These are phyloP conservation scores for Luscinia megarhynchos DNA, from an alignment of 2,797 vertebrate genomes.

Conservation along the genomic window DNA sequence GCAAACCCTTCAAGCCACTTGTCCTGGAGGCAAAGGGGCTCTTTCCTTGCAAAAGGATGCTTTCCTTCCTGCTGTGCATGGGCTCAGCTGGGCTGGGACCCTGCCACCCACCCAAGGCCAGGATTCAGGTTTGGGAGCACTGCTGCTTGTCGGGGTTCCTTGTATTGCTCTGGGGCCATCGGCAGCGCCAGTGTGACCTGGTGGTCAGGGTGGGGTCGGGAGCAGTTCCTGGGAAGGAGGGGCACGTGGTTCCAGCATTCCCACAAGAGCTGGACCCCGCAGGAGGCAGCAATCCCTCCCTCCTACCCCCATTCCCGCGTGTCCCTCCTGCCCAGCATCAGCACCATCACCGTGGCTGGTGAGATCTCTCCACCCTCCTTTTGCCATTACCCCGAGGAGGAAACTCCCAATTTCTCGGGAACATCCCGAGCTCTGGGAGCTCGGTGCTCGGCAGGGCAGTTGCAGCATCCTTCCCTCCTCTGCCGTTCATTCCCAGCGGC, in stretches of 20 bases:
- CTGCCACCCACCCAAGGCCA: too few relatives aligned
- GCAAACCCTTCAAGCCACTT: not conserved
- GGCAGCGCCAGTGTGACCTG: not conserved
- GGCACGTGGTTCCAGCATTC: rapidly evolving
- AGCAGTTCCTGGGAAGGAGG: not conserved
- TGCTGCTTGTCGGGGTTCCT: not conserved
- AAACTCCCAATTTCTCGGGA: rapidly evolving
- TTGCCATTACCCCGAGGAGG: not conserved
- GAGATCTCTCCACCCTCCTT: not conserved
- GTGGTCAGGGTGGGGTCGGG: rapidly evolving
- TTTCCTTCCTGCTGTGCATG: not conserved
- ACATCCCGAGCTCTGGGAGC: not conserved
- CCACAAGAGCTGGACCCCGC: rapidly evolving
- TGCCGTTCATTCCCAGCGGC: not conserved
- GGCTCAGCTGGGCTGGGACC: not conserved
- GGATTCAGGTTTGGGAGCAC: not conserved
- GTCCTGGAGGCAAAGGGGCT: rapidly evolving
- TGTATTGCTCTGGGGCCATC: not conserved
- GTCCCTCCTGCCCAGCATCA: not conserved
- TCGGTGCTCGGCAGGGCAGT: not conserved
- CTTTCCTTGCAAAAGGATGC: not conserved
- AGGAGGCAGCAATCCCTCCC: not conserved
- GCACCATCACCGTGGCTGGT: not conserved
- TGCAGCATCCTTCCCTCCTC: not conserved
- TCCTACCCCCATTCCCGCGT: rapidly evolving